phyloP scores from a whole-genome alignment of 2,113 vertebrate genomes.

The Amphilophus citrinellus region DNA sequence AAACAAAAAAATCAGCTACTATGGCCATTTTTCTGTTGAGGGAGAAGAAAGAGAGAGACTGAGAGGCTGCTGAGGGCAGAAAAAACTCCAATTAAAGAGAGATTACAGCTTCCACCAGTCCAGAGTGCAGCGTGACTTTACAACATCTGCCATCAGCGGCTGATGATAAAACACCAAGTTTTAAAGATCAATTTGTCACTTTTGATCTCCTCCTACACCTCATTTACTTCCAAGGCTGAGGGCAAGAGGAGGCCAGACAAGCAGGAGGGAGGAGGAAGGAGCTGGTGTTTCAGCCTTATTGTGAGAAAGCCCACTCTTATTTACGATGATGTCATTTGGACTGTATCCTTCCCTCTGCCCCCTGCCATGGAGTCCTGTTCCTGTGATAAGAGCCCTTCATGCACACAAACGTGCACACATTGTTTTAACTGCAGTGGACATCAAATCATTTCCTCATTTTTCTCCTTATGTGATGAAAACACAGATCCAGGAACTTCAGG shows the following conservation, averaged over 20 bases:
- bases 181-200: conserved; percentile 76
- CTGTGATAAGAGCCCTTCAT: neutral
- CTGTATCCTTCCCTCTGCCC: conserved; percentile 13
- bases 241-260: conserved; percentile 14
- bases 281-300: neutral
- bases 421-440: neutral
- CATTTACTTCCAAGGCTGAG: conserved; percentile 32
- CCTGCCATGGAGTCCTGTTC: neutral
- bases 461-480: neutral
- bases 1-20: neutral
- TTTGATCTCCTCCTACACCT: conserved; percentile 70
- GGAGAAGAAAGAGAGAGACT: neutral
- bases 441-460: conserved; percentile 23
- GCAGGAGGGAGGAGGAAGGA: conserved; percentile 6
- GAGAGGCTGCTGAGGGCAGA: conserved; percentile 9
- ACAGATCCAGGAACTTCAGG: conserved; percentile 1
- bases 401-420: conserved; percentile 5
- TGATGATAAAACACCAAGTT: conserved; percentile 66
- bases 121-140: conserved; percentile 41
- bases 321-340: conserved; percentile 57
- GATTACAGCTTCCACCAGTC: conserved; percentile 42
- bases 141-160: conserved; percentile 51
- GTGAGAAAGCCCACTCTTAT: conserved; percentile 19
- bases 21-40: neutral
- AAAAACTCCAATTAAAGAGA: conserved; percentile 59